Base-by-base conservation (phyloP, 2,888 invertebrate genomes). In the Cacoxenus indagator region DNA sequence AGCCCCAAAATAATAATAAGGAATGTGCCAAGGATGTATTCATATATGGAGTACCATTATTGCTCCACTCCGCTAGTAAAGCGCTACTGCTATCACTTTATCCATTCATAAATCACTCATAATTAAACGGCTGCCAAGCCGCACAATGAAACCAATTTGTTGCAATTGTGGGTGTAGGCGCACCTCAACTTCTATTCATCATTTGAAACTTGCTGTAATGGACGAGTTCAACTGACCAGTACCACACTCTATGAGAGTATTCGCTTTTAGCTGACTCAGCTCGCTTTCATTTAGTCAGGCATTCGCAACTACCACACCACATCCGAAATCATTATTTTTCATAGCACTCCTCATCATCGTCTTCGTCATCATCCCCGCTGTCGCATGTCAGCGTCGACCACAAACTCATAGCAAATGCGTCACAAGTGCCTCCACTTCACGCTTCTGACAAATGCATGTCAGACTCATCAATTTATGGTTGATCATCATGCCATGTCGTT, bases 221-320 rank as follows among this genome's bases (percentile, higher is more conserved):
- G 46, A 62, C 57, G 22, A 51, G n/a, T n/a, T 65, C 14, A 31
- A 27, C 17, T 37, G 37, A 37, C 17, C 9, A 37, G 8, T 51
- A 22, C 9, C 22, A 4, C 5, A 6, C 51, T 22, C 9, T 22
- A 6, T 51, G 51, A 37, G 24, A 61, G 64, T 46, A 57, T 67
- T 73, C 76, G 75, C 78, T 82, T 76, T 82, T 75, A 78, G 83
- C 83, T 81, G 81, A 82, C 79, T 80, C 81, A 80, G 81, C 69
- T 61, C 61, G 64, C 68, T 70, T 62, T 54, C 65, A 54, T 54
- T 67, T n/a, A 27, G 24, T 65, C 17, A 64, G n/a, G 37, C 9
- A 29, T n/a, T 27, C 17, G 17, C 24, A 37, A n/a, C 24, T 24
- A 62, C 61, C 24, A 62, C 61, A 43, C 61, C 29, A 22, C 54